Conservation (phyloP, 2,888 invertebrate genomes). For the Drosophila ezoana region DNA sequence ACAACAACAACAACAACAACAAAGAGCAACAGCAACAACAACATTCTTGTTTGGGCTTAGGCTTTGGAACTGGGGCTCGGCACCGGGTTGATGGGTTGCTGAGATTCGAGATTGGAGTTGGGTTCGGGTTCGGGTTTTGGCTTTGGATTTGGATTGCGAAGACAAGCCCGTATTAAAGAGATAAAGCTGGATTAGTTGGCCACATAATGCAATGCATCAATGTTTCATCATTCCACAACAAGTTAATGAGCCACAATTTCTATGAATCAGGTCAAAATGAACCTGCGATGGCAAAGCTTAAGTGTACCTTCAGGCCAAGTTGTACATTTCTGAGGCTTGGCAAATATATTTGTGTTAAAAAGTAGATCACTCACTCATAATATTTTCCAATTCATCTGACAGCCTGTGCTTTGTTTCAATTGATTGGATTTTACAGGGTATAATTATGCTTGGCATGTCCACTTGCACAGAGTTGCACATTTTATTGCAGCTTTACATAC, state of each 20-base stretch:
- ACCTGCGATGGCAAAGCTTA: too few species aligned
- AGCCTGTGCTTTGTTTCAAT: too few species aligned
- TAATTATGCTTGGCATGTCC: neutral
- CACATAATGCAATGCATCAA: conserved; percentile 7
- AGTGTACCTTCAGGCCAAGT: too few species aligned
- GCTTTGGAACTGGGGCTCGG: conserved; percentile 20
- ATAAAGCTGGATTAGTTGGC: conserved; percentile 27
- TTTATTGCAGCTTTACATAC: neutral
- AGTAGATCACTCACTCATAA: too few species aligned
- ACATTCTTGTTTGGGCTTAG: conserved; percentile 2
- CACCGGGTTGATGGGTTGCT: neutral
- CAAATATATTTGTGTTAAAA: too few species aligned
- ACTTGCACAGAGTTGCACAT: neutral
- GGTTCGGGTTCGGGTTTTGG: conserved; percentile 14
- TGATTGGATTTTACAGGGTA: neutral
- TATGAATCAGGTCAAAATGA: too few species aligned
- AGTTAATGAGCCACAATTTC: conserved; percentile 7
- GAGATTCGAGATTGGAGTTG: conserved; percentile 10
- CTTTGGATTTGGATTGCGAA: conserved; percentile 2
- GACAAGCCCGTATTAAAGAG: conserved; percentile 29
- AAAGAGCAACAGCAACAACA: conserved; percentile 12
- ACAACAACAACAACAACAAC: conserved; percentile 15
- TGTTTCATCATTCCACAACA: neutral
- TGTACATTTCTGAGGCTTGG: too few species aligned
- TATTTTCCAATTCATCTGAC: too few species aligned